phyloP scores from a whole-genome alignment of 92 coral and sea anemone species.

The Meandrina meandrites region DNA sequence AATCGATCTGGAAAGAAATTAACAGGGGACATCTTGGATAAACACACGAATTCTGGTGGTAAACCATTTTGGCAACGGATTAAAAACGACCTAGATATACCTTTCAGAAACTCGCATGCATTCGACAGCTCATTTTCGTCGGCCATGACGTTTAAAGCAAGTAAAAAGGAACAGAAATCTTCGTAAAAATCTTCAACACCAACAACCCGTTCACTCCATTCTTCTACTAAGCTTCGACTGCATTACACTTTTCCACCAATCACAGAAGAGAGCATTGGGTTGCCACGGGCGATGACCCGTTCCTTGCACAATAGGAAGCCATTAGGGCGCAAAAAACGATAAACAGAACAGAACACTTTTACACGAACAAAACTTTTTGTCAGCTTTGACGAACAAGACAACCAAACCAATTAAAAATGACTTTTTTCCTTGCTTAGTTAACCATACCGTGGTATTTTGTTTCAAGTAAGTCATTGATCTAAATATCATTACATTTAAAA shows the following conservation, averaged over 20 bases:
- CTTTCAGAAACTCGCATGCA: slow-evolving; percentile 91
- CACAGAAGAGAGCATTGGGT: slow-evolving; percentile 65
- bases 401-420: background rate
- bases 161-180: slow-evolving; percentile 43
- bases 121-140: slow-evolving; percentile 88
- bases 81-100: slow-evolving; percentile 41
- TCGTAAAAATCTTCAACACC: slow-evolving; percentile 6
- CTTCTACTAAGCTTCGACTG: slow-evolving; percentile 38
- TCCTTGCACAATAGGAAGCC: slow-evolving; percentile 17
- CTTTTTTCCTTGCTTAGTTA: background rate
- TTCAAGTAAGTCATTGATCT: background rate
- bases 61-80: slow-evolving; percentile 39
- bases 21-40: slow-evolving; percentile 20
- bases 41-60: slow-evolving; percentile 5
- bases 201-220: slow-evolving; percentile 19
- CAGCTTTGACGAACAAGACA: background rate
- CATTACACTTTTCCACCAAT: slow-evolving; percentile 59
- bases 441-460: background rate
- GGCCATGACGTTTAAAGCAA: slow-evolving; percentile 69
- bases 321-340: background rate
- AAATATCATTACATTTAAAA: background rate
- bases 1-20: slow-evolving; percentile 73
- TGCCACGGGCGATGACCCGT: slow-evolving; percentile 61
- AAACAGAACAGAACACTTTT: background rate
- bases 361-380: background rate